These are phyloP conservation scores for Melitaea cinxia DNA, from an alignment of 1,140 invertebrate genomes.

Conservation along the genomic window DNA sequence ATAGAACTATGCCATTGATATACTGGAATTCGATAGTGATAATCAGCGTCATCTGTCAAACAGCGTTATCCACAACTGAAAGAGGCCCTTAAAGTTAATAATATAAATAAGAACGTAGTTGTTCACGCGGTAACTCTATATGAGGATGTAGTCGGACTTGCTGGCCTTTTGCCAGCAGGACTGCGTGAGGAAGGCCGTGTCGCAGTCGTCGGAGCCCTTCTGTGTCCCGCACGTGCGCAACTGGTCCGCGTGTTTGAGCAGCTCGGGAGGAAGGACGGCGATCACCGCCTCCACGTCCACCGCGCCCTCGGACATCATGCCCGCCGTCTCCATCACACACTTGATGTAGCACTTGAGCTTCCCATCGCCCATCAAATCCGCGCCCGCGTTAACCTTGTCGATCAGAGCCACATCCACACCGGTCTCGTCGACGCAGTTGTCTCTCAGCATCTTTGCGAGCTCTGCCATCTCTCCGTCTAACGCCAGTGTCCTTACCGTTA, in stretches of 20 bases:
- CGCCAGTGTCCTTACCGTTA: constrained; percentile 21
- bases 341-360: constrained; percentile 73
- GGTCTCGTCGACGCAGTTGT: constrained; percentile 61
- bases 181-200: constrained; percentile 68
- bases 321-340: constrained; percentile 72
- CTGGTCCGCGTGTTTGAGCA: constrained; percentile 49
- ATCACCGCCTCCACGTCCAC: constrained; percentile 68
- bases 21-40: too few species aligned
- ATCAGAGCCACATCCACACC: constrained; percentile 55
- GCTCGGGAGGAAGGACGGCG: constrained; percentile 57
- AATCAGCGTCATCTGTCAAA: too few species aligned
- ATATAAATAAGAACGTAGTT: not conserved
- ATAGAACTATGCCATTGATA: too few species aligned
- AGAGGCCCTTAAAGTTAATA: too few species aligned
- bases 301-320: constrained; percentile 64
- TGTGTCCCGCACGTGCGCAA: constrained; percentile 60
- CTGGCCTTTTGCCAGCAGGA: constrained; percentile 67
- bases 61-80: too few species aligned
- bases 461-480: constrained; percentile 71
- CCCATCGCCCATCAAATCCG: constrained; percentile 51
- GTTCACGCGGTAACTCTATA: constrained; percentile 42
- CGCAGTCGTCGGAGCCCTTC: constrained; percentile 65
- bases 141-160: constrained; percentile 63
- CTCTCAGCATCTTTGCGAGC: constrained; percentile 61
- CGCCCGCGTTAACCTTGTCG: constrained; percentile 57